Conservation (phyloP, 1,140 invertebrate genomes). For the Microplitis mediator region DNA sequence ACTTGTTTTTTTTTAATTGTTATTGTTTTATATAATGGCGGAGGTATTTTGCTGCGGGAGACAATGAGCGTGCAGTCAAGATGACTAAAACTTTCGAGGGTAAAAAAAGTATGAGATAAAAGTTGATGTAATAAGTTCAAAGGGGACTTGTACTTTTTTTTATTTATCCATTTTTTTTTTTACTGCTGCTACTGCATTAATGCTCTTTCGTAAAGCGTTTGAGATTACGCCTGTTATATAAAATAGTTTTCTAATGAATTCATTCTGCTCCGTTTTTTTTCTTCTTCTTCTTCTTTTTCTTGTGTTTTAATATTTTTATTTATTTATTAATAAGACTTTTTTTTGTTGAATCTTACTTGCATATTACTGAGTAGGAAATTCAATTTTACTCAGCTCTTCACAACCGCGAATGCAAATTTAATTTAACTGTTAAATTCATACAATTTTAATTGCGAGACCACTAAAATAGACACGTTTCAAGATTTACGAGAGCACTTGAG, state of each 20-base stretch:
- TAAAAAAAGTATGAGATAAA: no score
- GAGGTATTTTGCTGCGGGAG: no score
- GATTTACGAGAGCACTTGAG: not conserved
- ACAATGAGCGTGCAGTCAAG: no score
- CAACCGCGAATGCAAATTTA: conserved; percentile 1
- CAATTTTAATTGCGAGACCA: conserved; percentile 6
- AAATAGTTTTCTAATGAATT: conserved; percentile 11
- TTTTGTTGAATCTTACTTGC: not conserved
- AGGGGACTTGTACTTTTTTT: not conserved
- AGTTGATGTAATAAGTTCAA: conserved; percentile 12
- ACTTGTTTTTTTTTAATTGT: not conserved
- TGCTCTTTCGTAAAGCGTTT: not conserved
- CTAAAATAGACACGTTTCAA: not conserved
- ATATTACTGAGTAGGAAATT: not conserved
- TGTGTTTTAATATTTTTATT: not conserved
- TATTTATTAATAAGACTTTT: not conserved
- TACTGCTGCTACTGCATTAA: not conserved
- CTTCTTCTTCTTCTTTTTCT: not conserved
- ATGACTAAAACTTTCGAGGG: no score
- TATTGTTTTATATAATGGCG: not conserved
- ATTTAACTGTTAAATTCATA: conserved; percentile 18
- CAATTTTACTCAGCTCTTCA: not conserved
- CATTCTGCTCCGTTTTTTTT: not conserved
- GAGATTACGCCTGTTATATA: conserved; percentile 13
- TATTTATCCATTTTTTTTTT: not conserved